Conservation (phyloP, 35 echinoderm and acorn worm genomes). For the Anneissia japonica region DNA sequence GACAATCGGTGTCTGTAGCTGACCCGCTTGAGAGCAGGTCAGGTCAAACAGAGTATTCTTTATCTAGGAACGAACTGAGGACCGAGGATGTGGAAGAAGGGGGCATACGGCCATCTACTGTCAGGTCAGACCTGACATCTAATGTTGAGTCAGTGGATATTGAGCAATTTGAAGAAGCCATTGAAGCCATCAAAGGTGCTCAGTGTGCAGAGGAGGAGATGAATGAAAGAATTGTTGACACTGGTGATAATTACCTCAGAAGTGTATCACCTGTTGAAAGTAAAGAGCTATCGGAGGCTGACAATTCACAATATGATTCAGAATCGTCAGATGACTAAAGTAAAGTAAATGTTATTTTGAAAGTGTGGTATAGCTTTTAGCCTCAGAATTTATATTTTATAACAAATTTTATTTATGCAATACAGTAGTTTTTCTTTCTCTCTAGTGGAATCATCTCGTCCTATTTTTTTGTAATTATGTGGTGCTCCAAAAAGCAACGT, state of each 20-base stretch:
- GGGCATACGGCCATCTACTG: neutral
- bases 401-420: no score
- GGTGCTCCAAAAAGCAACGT: no score
- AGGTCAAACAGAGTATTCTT: neutral
- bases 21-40: neutral
- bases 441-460: no score
- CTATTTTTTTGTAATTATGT: no score
- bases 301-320: neutral
- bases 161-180: neutral
- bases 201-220: neutral
- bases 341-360: no score
- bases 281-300: neutral
- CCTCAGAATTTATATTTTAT: no score
- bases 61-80: neutral
- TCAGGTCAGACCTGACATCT: neutral
- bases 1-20: neutral
- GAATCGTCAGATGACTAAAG: neutral
- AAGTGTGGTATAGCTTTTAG: no score
- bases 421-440: no score
- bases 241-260: no score
- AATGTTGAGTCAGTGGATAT: neutral
- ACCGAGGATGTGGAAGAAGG: neutral
- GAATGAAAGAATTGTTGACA: no score
- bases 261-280: neutral
- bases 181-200: neutral